Evolutionary conservation across 2,113 vertebrate species (phyloP).

Genomic region (Puntigrus tetrazona): DNA sequence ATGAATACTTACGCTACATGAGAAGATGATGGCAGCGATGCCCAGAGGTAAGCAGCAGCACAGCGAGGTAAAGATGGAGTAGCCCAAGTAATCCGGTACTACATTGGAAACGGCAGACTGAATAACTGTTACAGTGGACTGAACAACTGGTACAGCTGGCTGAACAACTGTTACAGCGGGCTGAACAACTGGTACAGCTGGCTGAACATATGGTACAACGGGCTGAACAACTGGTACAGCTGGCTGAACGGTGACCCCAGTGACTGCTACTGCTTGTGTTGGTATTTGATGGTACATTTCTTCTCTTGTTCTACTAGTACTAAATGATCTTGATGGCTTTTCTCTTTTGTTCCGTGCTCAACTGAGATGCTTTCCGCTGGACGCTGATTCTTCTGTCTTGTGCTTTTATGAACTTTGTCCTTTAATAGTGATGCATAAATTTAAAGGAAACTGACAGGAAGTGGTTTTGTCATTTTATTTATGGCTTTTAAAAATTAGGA

Average conservation of each 20-base stretch:
- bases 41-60: neutral
- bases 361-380: neutral
- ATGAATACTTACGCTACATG: neutral
- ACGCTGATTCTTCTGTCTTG: neutral
- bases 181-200: too few species aligned
- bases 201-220: too few species aligned
- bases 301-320: neutral
- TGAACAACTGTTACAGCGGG: too few species aligned
- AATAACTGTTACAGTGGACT: too few species aligned
- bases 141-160: too few species aligned
- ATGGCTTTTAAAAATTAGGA: neutral
- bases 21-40: neutral
- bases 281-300: neutral
- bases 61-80: neutral
- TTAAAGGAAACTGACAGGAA: neutral
- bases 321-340: neutral
- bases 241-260: neutral
- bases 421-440: neutral
- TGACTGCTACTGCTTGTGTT: neutral
- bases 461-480: neutral
- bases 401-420: neutral
- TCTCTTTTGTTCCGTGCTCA: neutral
- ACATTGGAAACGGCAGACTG: too few species aligned
- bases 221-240: too few species aligned
- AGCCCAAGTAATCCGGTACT: constrained; percentile 19